Conservation (phyloP, 1,140 invertebrate genomes). For the Formica selysi region DNA sequence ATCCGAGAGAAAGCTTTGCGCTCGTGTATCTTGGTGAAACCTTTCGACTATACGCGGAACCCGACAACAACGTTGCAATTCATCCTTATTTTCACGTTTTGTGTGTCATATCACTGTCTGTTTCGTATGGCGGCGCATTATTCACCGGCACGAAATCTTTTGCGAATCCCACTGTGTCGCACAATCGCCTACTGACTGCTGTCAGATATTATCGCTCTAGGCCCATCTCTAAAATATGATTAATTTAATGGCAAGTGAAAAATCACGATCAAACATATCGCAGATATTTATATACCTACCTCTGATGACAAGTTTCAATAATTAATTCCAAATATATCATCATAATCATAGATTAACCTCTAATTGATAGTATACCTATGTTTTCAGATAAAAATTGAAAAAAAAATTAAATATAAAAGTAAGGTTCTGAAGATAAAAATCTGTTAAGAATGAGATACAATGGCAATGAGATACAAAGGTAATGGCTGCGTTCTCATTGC, state of each 20-base stretch:
- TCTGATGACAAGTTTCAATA: neutral
- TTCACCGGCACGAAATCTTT: constrained; percentile 28
- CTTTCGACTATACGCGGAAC: constrained; percentile 41
- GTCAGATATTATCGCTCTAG: too few relatives aligned
- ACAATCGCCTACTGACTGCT: too few relatives aligned
- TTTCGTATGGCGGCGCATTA: constrained; percentile 51
- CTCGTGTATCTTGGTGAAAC: constrained; percentile 24
- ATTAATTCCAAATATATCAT: neutral
- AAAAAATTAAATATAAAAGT: too few relatives aligned
- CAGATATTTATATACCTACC: too few relatives aligned
- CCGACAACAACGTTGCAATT: constrained; percentile 48
- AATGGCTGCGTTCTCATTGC: too few relatives aligned
- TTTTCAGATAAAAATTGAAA: neutral
- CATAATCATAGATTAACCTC: neutral
- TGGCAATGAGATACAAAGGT: too few relatives aligned
- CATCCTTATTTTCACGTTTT: constrained; percentile 62
- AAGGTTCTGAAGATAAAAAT: too few relatives aligned
- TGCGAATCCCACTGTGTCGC: neutral
- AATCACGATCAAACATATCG: neutral
- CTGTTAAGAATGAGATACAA: too few relatives aligned
- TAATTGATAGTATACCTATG: neutral
- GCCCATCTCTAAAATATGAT: neutral
- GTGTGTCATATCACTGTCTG: constrained; percentile 62
- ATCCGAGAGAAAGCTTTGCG: constrained; percentile 64
- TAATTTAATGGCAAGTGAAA: constrained; percentile 5